A percentile compares a stretch with the other conserved stretches of the same genome.
phyloP scores from a whole-genome alignment of 2,797 vertebrate species.

The Hipposideros larvatus region DNA sequence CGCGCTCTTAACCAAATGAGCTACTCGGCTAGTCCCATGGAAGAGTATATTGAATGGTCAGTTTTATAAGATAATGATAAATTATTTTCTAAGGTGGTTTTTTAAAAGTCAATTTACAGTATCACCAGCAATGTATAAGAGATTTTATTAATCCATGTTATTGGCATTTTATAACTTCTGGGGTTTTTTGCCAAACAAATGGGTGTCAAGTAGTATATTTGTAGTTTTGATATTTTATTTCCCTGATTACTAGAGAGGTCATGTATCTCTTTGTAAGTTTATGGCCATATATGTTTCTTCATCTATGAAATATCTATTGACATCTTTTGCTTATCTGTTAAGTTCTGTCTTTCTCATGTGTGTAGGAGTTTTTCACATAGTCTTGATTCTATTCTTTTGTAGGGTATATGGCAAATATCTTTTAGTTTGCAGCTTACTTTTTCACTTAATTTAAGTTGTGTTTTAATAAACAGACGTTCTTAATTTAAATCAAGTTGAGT shows the following conservation, averaged over 20 bases:
- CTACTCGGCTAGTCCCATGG: too few relatives aligned
- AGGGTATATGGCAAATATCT: neutral
- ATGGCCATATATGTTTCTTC: conserved; percentile 5
- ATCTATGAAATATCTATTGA: neutral
- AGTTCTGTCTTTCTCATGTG: neutral
- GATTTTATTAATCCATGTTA: neutral
- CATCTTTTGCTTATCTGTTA: neutral
- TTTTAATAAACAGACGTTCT: conserved; percentile 41
- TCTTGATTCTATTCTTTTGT: conserved; percentile 1
- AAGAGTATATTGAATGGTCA: neutral
- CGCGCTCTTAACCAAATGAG: too few relatives aligned
- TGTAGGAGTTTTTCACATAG: neutral
- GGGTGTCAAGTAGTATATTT: neutral
- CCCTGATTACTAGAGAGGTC: neutral
- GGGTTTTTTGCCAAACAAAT: neutral
- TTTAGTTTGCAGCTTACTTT: neutral
- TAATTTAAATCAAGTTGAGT: conserved; percentile 17
- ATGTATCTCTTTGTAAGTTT: neutral
- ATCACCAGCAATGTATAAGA: neutral
- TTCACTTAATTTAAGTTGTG: conserved; percentile 13
- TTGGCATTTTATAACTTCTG: conserved; percentile 5
- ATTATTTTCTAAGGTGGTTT: neutral
- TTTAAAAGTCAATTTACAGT: neutral
- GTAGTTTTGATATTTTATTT: conserved; percentile 27
- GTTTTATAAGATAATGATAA: neutral